A percentile compares a stretch with the other conserved stretches of the same genome.
Evolutionary conservation across 2,797 vertebrate species (phyloP).

Genomic region (Scleropages formosus): DNA sequence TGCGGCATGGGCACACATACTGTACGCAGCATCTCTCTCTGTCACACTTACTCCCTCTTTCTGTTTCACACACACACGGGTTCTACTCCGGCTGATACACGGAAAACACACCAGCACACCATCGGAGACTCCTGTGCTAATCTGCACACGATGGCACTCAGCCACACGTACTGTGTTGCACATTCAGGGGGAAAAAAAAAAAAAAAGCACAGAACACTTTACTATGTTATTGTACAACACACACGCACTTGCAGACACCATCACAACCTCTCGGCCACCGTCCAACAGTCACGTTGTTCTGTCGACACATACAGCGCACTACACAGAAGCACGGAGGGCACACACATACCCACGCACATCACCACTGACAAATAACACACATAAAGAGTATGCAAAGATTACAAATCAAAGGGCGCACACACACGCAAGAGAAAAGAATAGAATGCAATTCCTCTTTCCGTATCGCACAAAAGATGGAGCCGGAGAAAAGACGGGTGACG

Average conservation of each 20-base stretch:
- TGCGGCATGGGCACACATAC: too few relatives aligned
- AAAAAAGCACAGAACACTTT: too few relatives aligned
- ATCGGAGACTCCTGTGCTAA: background rate
- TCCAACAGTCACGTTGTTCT: background rate
- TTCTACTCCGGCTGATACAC: background rate
- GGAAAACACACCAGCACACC: slow-evolving; percentile 1
- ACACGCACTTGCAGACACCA: background rate
- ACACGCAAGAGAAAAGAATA: slow-evolving; percentile 32
- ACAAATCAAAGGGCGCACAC: slow-evolving; percentile 31
- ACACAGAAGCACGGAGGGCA: slow-evolving; percentile 8
- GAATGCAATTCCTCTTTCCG: slow-evolving; percentile 36
- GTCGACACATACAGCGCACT: slow-evolving; percentile 8
- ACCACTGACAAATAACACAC: slow-evolving; percentile 8
- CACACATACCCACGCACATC: slow-evolving; percentile 9
- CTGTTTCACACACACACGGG: slow-evolving; percentile 23
- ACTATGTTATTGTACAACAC: background rate
- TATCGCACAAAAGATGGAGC: slow-evolving; percentile 35
- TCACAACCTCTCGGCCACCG: background rate
- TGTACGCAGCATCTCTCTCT: slow-evolving; percentile 38
- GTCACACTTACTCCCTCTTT: slow-evolving; percentile 4
- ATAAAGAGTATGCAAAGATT: slow-evolving; percentile 7
- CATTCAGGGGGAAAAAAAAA: too few relatives aligned
- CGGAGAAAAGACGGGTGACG: slow-evolving; percentile 42
- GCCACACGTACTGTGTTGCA: background rate
- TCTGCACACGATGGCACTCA: background rate